Evolutionary conservation across 2,888 invertebrate species (phyloP).

Genomic region (Plagiodera versicolora): DNA sequence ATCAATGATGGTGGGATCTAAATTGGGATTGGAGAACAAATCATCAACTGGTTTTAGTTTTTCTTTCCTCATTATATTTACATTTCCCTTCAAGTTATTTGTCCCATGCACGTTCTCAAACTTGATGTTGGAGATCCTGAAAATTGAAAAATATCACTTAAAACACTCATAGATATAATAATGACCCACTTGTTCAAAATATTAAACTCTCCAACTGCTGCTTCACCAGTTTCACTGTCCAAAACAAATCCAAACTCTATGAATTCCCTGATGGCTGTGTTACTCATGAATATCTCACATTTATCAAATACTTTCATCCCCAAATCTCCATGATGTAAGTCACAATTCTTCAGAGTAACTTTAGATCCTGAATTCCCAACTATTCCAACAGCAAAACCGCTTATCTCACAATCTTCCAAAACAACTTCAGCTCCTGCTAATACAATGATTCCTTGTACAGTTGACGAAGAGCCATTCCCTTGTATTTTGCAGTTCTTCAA

Average conservation of each 20-base stretch:
- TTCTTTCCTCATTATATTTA: slow-evolving; percentile 43
- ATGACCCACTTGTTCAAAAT: slow-evolving; percentile 46
- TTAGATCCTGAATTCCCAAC: slow-evolving; percentile 53
- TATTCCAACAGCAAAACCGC: slow-evolving; percentile 59
- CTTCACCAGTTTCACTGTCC: slow-evolving; percentile 52
- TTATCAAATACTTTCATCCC: slow-evolving; percentile 56
- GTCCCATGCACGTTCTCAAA: slow-evolving; percentile 40
- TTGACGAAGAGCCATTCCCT: slow-evolving; percentile 57
- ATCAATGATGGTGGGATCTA: slow-evolving; percentile 42
- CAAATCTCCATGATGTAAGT: slow-evolving; percentile 46
- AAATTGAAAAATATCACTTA: slow-evolving; percentile 18
- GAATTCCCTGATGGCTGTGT: slow-evolving; percentile 54
- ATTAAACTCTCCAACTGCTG: slow-evolving; percentile 43
- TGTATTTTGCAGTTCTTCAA: slow-evolving; percentile 59
- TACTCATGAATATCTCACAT: slow-evolving; percentile 47
- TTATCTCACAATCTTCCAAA: slow-evolving; percentile 56
- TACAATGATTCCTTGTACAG: slow-evolving; percentile 61
- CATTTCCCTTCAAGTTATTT: slow-evolving; percentile 47
- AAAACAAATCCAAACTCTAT: slow-evolving; percentile 58
- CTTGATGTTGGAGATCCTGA: slow-evolving; percentile 46
- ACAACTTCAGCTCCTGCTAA: slow-evolving; percentile 53
- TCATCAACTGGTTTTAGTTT: slow-evolving; percentile 46
- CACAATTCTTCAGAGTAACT: slow-evolving; percentile 48
- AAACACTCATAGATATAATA: slow-evolving; percentile 2
- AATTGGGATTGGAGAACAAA: slow-evolving; percentile 45